Evolutionary conservation across 2,888 invertebrate species (phyloP).

Genomic region (Diarsia mendica): DNA sequence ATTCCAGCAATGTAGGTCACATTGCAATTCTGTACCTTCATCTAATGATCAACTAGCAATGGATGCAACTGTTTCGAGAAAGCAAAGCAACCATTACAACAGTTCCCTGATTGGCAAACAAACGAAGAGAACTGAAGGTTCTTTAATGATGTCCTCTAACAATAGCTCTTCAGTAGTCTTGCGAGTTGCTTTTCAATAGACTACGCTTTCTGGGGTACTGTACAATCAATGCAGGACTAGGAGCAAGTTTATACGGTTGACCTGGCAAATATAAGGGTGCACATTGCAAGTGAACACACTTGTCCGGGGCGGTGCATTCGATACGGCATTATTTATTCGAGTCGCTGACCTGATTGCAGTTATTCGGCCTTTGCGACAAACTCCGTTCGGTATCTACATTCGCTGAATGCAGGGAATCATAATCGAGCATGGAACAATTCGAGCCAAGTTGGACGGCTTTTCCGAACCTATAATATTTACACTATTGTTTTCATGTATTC

Average conservation of each 20-base stretch:
- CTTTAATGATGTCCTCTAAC: conserved; percentile 1
- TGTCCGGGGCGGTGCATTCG: background rate
- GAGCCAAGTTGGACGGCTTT: background rate
- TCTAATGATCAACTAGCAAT: background rate
- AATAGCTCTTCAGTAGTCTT: conserved; percentile 7
- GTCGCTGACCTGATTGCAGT: background rate
- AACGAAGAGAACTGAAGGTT: conserved; percentile 12
- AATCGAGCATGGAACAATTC: background rate
- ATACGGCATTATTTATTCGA: background rate
- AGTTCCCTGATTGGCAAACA: conserved; percentile 31
- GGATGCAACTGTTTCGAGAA: conserved; percentile 5
- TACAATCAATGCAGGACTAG: conserved; percentile 7
- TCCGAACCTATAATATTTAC: background rate
- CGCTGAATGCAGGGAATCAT: background rate
- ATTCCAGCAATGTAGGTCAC: background rate
- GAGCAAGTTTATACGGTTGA: conserved; percentile 3
- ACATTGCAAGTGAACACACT: background rate
- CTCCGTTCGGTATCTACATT: background rate
- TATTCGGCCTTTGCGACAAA: background rate
- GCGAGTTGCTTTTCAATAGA: conserved; percentile 4
- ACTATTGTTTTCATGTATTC: background rate
- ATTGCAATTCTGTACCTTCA: background rate
- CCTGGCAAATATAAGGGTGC: conserved; percentile 10
- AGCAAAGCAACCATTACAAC: conserved; percentile 1
- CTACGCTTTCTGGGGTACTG: background rate